A percentile compares a stretch with the other conserved stretches of the same genome.
Evolutionary conservation across 1,140 invertebrate species (phyloP).

Genomic region (Spodoptera frugiperda): DNA sequence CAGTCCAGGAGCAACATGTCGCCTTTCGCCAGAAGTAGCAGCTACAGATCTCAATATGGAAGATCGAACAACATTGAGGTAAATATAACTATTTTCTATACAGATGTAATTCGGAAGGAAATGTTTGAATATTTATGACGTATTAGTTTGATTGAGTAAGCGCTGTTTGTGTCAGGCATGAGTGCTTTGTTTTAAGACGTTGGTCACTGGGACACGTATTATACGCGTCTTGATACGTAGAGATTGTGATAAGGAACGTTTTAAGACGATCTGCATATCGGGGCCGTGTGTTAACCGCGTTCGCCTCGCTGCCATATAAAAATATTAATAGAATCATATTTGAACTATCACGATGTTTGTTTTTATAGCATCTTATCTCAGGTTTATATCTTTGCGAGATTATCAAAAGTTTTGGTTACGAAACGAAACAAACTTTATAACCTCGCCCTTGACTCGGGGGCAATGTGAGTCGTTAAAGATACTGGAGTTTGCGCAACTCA

Average conservation of each 20-base stretch:
- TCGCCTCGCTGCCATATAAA: background rate
- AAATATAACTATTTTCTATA: constrained; percentile 50
- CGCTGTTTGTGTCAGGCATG: constrained; percentile 21
- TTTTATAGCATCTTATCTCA: constrained; percentile 39
- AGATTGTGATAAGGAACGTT: constrained; percentile 26
- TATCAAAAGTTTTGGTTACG: constrained; percentile 47
- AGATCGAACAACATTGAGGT: constrained; percentile 82
- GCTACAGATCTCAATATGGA: constrained; percentile 89
- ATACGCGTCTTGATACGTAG: constrained; percentile 3
- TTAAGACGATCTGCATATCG: constrained; percentile 10
- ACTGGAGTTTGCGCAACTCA: constrained; percentile 37
- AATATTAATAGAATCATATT: constrained; percentile 36
- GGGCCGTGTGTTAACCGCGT: constrained; percentile 10
- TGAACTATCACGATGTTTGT: constrained; percentile 35
- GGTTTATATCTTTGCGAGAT: constrained; percentile 45
- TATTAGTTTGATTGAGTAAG: constrained; percentile 7
- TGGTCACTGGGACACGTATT: constrained; percentile 23
- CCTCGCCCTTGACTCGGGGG: constrained; percentile 46
- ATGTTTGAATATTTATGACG: background rate
- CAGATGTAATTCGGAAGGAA: background rate
- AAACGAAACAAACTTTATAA: constrained; percentile 39
- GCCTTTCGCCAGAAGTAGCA: constrained; percentile 87
- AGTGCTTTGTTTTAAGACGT: constrained; percentile 26
- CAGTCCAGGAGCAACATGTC: constrained; percentile 90
- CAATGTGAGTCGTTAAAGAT: constrained; percentile 41